Evolutionary conservation across 1,140 invertebrate genomes (phyloP).

Genomic region (Temnothorax nylanderi): DNA sequence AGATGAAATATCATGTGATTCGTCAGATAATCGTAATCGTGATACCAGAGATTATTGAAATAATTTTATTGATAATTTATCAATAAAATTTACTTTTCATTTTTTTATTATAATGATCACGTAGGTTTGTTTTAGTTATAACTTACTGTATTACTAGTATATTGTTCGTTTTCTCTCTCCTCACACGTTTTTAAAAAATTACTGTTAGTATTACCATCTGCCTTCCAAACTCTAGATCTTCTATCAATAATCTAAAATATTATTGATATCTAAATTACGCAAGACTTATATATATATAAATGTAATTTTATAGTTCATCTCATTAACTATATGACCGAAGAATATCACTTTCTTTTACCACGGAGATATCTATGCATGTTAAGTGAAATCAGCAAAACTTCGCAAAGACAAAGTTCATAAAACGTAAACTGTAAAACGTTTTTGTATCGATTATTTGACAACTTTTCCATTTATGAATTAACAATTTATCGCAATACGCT

Average conservation of each 20-base stretch:
- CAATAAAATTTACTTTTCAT: background rate
- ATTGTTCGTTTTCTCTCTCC: background rate
- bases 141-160: background rate
- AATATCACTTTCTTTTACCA: background rate
- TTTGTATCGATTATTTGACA: background rate
- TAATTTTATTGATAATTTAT: background rate
- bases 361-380: conserved; percentile 14
- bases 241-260: background rate
- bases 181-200: background rate
- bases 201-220: background rate
- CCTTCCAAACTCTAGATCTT: background rate
- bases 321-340: background rate
- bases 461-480: background rate
- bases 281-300: background rate
- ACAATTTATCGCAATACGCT: background rate
- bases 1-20: conserved; percentile 21
- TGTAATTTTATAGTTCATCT: background rate
- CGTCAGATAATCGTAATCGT: conserved; percentile 13
- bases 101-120: background rate
- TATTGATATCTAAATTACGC: background rate
- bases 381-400: background rate
- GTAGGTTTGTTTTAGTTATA: background rate
- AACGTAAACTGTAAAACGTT: background rate
- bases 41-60: background rate
- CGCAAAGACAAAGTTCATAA: background rate